These are phyloP conservation scores for Poecilia wingei DNA, from an alignment of 2,797 vertebrate species.

Conservation along the genomic window DNA sequence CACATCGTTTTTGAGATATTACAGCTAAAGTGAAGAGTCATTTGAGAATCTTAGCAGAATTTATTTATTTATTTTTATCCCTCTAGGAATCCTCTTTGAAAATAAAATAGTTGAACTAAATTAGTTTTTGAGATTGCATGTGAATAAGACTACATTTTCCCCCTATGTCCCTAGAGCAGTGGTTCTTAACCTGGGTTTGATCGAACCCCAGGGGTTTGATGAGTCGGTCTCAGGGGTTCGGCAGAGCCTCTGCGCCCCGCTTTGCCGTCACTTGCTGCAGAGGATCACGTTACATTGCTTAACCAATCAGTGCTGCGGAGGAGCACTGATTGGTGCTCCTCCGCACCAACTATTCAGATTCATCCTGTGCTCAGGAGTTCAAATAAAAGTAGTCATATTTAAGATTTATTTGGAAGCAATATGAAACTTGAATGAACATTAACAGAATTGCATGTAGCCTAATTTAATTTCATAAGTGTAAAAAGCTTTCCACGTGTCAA, in stretches of 20 bases:
- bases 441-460: neutral
- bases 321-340: too few relatives aligned
- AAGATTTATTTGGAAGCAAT: neutral
- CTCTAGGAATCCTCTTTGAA: neutral
- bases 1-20: neutral
- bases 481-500: slow-evolving; percentile 8
- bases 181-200: neutral
- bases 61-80: too few relatives aligned
- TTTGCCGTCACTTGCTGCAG: too few relatives aligned
- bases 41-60: too few relatives aligned
- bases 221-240: too few relatives aligned
- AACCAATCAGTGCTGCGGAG: too few relatives aligned
- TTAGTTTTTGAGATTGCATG: neutral
- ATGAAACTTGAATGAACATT: neutral
- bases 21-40: neutral
- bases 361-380: neutral
- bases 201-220: too few relatives aligned
- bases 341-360: neutral
- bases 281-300: too few relatives aligned
- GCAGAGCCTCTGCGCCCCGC: too few relatives aligned
- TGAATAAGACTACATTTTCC: neutral
- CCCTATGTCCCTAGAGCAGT: neutral
- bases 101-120: neutral
- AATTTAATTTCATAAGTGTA: neutral
- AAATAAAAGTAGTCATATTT: neutral